Evolutionary conservation across 2,888 invertebrate genomes (phyloP).

Genomic region (Latheticus oryzae): DNA sequence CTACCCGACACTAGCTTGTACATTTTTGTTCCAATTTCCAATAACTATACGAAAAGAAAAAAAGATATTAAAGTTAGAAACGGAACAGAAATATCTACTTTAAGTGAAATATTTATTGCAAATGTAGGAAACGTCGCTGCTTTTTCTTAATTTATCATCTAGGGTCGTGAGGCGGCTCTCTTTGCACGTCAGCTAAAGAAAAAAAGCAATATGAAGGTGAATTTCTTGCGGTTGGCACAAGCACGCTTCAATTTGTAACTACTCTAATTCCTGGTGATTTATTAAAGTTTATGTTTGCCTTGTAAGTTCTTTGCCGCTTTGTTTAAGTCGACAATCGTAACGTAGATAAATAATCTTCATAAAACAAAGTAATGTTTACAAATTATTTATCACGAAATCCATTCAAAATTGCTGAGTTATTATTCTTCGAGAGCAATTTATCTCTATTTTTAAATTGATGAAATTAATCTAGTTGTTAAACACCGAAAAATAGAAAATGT

Average conservation of each 20-base stretch:
- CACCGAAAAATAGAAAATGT: no score
- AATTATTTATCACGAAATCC: no score
- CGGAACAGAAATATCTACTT: constrained; percentile 29
- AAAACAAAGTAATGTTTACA: constrained; percentile 3
- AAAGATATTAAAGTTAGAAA: constrained; percentile 7
- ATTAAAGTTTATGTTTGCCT: constrained; percentile 23
- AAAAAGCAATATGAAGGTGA: constrained; percentile 23
- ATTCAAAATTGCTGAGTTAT: no score
- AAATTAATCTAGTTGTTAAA: no score
- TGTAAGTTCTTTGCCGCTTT: constrained; percentile 17
- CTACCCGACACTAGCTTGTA: no score
- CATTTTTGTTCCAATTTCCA: constrained; percentile 10
- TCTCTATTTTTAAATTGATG: no score
- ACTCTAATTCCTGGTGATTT: constrained; percentile 31
- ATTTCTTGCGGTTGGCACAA: constrained; percentile 21
- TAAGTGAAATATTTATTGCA: constrained; percentile 31
- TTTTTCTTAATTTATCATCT: constrained; percentile 33
- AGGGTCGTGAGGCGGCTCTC: constrained; percentile 8
- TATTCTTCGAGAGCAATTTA: no score
- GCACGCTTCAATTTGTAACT: constrained; percentile 31
- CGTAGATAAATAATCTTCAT: no score
- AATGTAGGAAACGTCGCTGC: constrained; percentile 25
- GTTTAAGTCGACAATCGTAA: constrained; percentile 9
- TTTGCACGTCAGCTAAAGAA: constrained; percentile 23
- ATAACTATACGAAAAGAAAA: constrained; percentile 13